Conservation (phyloP, 2,797 vertebrate genomes). For the Ceryle rudis region DNA sequence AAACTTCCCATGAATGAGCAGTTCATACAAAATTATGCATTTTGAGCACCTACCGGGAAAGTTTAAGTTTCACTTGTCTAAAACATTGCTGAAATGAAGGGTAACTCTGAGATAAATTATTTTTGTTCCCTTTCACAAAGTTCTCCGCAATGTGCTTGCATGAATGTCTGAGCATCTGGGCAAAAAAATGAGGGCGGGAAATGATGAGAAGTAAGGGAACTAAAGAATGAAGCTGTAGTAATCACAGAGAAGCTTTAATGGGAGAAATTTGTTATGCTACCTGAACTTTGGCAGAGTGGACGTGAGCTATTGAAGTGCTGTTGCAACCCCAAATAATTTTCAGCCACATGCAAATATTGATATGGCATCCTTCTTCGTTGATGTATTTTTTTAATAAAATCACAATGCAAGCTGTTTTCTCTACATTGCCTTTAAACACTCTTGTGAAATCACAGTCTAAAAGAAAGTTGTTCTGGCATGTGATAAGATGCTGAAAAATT, state of each 20-base stretch:
- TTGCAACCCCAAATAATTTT: neutral
- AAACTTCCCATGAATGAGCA: neutral
- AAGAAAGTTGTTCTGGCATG: neutral
- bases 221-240: neutral
- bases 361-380: fast-evolving
- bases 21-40: neutral
- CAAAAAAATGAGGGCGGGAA: neutral
- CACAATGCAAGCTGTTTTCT: neutral
- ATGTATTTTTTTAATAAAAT: neutral
- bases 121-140: neutral
- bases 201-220: neutral
- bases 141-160: neutral
- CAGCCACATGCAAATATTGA: fast-evolving
- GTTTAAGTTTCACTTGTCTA: neutral
- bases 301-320: neutral
- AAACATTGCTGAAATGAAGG: neutral
- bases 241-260: neutral
- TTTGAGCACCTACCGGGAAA: neutral
- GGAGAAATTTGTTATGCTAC: neutral
- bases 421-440: neutral
- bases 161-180: neutral
- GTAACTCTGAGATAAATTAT: neutral
- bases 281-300: neutral
- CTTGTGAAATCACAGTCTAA: neutral
- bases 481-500: neutral